Base-by-base conservation (phyloP, 2,888 invertebrate species). In the Zhuqinia jingwanae region DNA sequence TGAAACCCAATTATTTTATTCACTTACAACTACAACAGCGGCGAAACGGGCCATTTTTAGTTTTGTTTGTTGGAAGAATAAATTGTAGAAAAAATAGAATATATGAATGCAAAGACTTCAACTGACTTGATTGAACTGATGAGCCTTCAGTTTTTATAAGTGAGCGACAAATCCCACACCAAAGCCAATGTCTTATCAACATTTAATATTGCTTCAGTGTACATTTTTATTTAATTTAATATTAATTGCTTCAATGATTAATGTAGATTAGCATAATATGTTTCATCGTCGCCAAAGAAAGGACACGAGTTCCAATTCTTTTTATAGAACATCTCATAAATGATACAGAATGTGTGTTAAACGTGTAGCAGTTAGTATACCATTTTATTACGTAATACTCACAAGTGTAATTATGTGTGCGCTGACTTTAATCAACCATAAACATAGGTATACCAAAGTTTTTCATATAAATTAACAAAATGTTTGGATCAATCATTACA, bases 51-150 rank as follows among this genome's bases (percentile, higher is more conserved):
- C 83, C 84, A 84, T n/a, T 84, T 77, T 77, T 75, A 17, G 17
- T 20, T 75, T 56, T 82, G 45, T n/a, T 65, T 45, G 30, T 20
- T 45, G 25, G 13, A 30, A 25, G 15, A 15, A 47, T n/a, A n/a
- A n/a, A n/a, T n/a, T n/a, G 22, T 27, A 13, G 36, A n/a, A 27
- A 10, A 63, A 25, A 36, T 10, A 1, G 22, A 17, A 68, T 27
- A 81, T 27, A 53, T 45, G 83, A 65, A 27, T 76, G 45, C 45
- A 15, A 53, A 58, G 20, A n/a, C n/a, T n/a, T n/a, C 20, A 77
- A 84, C 84, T 84, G 84, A 70, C 36, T 84, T 84, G 84, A 84
- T 53, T 84, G 53, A 20, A 68, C 50, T 77, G 75, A 77, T 53
- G 63, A 47, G 30, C 60, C 25, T 56, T 84, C 77, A 6, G 77